Base-by-base conservation (phyloP, 2,797 vertebrate species). In the Hydrocynus forskahlii region DNA sequence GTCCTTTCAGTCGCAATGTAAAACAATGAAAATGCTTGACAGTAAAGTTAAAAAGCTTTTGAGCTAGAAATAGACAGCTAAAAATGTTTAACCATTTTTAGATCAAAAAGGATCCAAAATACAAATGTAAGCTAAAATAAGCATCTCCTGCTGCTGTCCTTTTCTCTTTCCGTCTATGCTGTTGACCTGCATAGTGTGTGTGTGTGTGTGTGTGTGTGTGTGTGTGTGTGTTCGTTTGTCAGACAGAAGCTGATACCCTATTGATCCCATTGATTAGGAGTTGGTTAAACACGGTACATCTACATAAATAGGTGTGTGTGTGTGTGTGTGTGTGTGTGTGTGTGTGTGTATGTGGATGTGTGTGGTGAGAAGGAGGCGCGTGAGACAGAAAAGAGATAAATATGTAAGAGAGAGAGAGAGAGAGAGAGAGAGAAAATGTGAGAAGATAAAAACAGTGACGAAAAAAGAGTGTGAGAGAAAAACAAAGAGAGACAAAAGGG, bases 41-140 rank as follows among this genome's bases (percentile, higher is more conserved):
- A 10, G n/a, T 50, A 23, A n/a, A n/a, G 1, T 43, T 23, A 67
- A 67, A 59, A 10, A 29, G 52, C 14, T 66, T 21, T 2, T 19
- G 29, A 62, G 73, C 25, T 52, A 25, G 23, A 21, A 25, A 71
- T 23, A 29, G 21, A 45, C 52, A 52, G 73, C 10, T 21, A 21
- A 63, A 52, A 43, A 10, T 16, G 60, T 38, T 59, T 38, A n/a
- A 23, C 23, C 50, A 69, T 57, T 57, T 57, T 67, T 59, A 74
- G 60, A 74, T 74, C 21, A 80, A 38, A 25, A 25, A 57, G 64
- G 10, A 54, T 75, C 4, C 21, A 21, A 79, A 80, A 64, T 64
- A 12, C 67, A 71, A 69, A 63, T 79, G 63, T 38, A 69, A 29
- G 23, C 60, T 35, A 63, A 63, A 62, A 63, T 29, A 35, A 0